A percentile compares a stretch with the other conserved stretches of the same genome.
phyloP scores from a whole-genome alignment of 2,113 vertebrate species.

The Apodemus sylvaticus region DNA sequence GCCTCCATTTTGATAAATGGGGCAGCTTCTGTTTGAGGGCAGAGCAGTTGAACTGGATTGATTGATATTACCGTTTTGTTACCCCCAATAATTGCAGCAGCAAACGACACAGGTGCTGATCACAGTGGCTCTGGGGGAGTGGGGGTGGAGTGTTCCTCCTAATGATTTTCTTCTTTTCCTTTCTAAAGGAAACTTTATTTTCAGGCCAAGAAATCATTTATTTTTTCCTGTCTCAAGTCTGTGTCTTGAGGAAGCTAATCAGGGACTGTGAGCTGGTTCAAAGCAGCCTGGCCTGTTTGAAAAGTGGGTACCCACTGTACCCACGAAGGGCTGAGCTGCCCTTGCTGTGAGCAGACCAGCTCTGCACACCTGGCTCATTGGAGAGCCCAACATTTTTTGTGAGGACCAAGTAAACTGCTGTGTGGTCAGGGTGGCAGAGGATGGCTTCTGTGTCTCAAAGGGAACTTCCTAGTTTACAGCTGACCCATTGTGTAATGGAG shows the following conservation, averaged over 20 bases:
- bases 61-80: slow-evolving; percentile 74
- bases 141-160: not conserved
- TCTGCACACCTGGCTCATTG: not conserved
- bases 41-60: slow-evolving; percentile 67
- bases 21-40: slow-evolving; percentile 59
- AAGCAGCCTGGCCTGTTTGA: not conserved
- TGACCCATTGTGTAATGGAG: not conserved
- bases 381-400: not conserved
- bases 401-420: not conserved
- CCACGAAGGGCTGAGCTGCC: not conserved
- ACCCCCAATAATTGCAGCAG: slow-evolving; percentile 26
- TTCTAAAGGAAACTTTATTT: not conserved
- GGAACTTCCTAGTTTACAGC: not conserved
- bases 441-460: not conserved
- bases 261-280: too few species aligned
- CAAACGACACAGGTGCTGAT: not conserved
- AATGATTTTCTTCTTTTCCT: not conserved
- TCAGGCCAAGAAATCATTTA: not conserved
- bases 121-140: not conserved
- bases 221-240: not conserved
- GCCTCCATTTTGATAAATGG: slow-evolving; percentile 70
- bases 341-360: not conserved
- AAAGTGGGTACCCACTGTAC: not conserved
- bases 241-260: not conserved
- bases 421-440: not conserved